A percentile compares a stretch with the other conserved stretches of the same genome.
These are phyloP conservation scores for Prosapia bicincta DNA, from an alignment of 2,888 invertebrate genomes.

Conservation along the genomic window DNA sequence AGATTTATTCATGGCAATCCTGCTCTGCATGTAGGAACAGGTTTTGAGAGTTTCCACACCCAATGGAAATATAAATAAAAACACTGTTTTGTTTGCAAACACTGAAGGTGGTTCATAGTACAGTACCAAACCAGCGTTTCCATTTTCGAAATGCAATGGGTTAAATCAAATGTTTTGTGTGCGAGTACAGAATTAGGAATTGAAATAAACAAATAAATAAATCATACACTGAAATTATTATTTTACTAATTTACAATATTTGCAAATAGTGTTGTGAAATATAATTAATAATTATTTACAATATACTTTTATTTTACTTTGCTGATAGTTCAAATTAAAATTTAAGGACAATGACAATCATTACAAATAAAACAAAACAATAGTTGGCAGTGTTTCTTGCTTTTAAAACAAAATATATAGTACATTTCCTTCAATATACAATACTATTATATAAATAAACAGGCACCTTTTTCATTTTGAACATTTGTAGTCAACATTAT, in stretches of 20 bases:
- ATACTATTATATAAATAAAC: neutral
- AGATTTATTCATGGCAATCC: no score
- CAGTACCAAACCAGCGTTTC: no score
- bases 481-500: neutral
- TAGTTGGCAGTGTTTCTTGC: neutral
- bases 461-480: neutral
- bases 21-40: no score
- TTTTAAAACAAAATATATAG: neutral
- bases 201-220: neutral
- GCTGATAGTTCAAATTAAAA: conserved; percentile 10
- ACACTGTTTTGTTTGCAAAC: no score
- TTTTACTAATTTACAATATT: conserved; percentile 33
- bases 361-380: conserved; percentile 14
- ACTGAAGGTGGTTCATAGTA: no score
- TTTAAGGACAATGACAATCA: neutral
- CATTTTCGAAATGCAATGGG: no score
- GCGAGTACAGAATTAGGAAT: neutral
- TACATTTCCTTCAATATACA: neutral
- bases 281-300: conserved; percentile 25
- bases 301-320: conserved; percentile 24
- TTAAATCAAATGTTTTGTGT: no score
- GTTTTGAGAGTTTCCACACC: no score
- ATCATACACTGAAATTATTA: conserved; percentile 27
- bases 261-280: conserved; percentile 26
- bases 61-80: no score